Percentiles rank a stretch among this genome's conserved stretches.
Conservation (phyloP, 1,140 invertebrate genomes). For the Drosophila ironensis region DNA sequence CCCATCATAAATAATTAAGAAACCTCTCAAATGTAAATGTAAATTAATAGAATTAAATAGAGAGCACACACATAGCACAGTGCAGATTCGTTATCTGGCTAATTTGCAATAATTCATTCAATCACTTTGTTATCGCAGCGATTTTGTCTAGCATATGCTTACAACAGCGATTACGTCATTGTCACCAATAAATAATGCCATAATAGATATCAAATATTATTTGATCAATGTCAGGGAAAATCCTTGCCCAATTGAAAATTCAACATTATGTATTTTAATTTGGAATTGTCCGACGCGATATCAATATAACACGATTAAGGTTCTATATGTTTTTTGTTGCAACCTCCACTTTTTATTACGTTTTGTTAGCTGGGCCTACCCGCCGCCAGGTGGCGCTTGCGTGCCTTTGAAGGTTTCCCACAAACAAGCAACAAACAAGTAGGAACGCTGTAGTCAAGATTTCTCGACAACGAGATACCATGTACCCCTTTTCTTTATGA, state of each 20-base stretch:
- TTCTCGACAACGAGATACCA: no score
- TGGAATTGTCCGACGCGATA: no score
- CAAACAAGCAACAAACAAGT: background rate
- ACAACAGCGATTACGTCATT: background rate
- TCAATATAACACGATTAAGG: no score
- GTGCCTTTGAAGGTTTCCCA: background rate
- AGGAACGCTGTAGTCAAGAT: no score
- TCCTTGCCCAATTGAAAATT: no score
- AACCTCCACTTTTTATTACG: no score
- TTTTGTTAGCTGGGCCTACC: no score
- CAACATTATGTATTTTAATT: no score
- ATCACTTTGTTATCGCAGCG: background rate
- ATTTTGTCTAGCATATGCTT: slow-evolving; percentile 11
- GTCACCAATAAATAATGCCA: background rate
- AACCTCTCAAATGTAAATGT: background rate
- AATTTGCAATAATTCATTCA: slow-evolving; percentile 2
- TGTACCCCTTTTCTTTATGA: no score
- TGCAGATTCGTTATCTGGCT: slow-evolving; percentile 13
- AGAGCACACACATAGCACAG: background rate
- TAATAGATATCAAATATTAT: background rate
- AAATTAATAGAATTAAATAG: background rate
- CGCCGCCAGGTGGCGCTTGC: background rate
- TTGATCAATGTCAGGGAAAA: background rate
- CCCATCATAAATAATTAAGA: background rate
- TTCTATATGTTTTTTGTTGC: no score